Evolutionary conservation across 2,797 vertebrate genomes (phyloP), one percentile per base, ranked within the genome.

Genomic region (Siniperca scherzeri): DNA sequence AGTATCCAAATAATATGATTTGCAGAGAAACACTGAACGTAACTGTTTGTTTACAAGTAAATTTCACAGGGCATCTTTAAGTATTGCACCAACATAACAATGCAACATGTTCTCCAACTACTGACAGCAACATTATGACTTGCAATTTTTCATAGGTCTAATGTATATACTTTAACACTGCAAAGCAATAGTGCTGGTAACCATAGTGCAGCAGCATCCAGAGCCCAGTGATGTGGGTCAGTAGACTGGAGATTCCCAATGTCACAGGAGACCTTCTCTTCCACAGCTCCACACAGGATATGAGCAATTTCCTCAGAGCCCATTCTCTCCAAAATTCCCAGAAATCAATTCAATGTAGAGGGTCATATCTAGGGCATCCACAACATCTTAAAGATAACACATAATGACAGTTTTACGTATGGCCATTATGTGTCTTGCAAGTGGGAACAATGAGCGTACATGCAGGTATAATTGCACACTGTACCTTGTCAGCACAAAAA

Each of bases 251-350:
- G 91, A 90, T 88, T 88, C 83, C 82, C 83, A 78, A 65, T 89
- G 89, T 93, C 89, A 91, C 83, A 82, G 79, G 89, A 91, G 88
- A 89, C 90, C 91, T 94, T 92, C 93, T 89, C 78, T 88, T 93
- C 87, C 84, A 88, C 55, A 81, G 85, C 87, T 88, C 87, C 78
- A 82, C 80, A 86, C 92, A 93, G 94, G 93, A 94, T 93, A 92
- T 94, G 91, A 93, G 84, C 87, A 91, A 92, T 92, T 94, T 95
- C 93, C 90, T 93, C 71, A 50, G 72, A 84, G 69, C 74, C 30
- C 33, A 74, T 73, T 14, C 27, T 50, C 72, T 88, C 27, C 50
- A 81, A 91, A 86, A 89, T 87, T 87, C 83, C 71, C 88, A 83
- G 80, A 86, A 90, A 84, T 78, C 48, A 52, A 78, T 74, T 82